Evolutionary conservation across 2,888 invertebrate genomes (phyloP), one percentile per base, ranked within the genome.

Genomic region (Plusia festucae): DNA sequence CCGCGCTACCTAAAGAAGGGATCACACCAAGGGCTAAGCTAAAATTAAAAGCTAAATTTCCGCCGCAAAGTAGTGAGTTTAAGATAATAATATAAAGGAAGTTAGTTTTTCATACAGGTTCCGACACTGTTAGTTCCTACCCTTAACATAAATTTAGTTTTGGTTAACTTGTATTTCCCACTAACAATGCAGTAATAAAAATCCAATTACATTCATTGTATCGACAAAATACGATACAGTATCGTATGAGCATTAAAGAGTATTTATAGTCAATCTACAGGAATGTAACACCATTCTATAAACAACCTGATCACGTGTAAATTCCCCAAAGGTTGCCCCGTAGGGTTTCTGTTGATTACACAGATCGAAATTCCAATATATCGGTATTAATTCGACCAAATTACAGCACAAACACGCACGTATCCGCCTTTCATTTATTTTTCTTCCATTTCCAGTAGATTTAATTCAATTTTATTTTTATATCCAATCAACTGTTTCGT

Each of bases 101-200:
- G 27, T 27, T 27, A 27, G 3, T 27, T 27, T 4, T 7, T 27
- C 5, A 7, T 27, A 7, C 8, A 27, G 27, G 5, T 27, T 27
- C 27, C 8, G 8, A 5, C 27, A 8, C n/a, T n/a, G n/a, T n/a
- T n/a, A n/a, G n/a, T n/a, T n/a, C 61, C 55, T 30, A 56, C 63
- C 65, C 60, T 58, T 55, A 67, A 73, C 68, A 27, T 73, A 78
- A 68, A 73, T 73, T 68, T 55, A 53, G 62, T 67, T 55, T 75
- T 44, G 40, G 56, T 51, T 56, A 44, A 53, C 63, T 68, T 67
- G 64, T 62, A 60, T 55, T 22, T 20, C 18, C 44, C 34, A 30
- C 55, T 60, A 22, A 32, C 30, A 24, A 53, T 44, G n/a, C n/a
- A 16, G 18, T 1, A 40, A 51, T 49, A 22, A 62, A 56, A 49